Conservation (phyloP, 2,113 vertebrate genomes). For the Ibidorhyncha struthersii region DNA sequence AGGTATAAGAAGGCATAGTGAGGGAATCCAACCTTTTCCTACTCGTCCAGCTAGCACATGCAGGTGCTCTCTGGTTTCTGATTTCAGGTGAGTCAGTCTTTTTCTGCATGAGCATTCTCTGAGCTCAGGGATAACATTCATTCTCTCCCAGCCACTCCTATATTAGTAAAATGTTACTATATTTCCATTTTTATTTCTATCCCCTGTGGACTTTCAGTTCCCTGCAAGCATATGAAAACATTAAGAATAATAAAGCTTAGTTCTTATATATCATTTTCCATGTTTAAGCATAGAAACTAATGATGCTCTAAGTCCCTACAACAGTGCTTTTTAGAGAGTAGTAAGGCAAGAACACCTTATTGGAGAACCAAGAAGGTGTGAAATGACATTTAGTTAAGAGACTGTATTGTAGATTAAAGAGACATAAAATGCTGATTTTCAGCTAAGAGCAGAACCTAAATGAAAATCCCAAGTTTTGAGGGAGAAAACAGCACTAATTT, state of each 20-base stretch:
- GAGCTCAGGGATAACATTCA: not conserved
- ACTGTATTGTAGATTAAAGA: conserved; percentile 52
- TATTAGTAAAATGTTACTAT: conserved; percentile 33
- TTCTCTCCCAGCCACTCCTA: conserved; percentile 1
- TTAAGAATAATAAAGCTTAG: conserved; percentile 56
- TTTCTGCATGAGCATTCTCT: not conserved
- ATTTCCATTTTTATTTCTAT: conserved; percentile 58
- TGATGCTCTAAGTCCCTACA: conserved; percentile 52
- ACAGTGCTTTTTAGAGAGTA: conserved; percentile 40
- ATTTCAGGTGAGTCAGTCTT: not conserved
- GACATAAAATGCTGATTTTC: conserved; percentile 49
- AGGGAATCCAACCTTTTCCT: not conserved
- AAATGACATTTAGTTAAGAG: conserved; percentile 63
- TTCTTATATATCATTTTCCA: conserved; percentile 59
- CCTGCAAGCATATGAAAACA: conserved; percentile 60
- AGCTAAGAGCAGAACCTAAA: conserved; percentile 35
- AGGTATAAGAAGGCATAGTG: not conserved
- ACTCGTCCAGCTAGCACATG: not conserved
- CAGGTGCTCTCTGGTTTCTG: not conserved
- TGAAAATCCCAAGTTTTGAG: not conserved
- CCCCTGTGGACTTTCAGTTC: conserved; percentile 23
- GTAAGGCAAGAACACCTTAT: conserved; percentile 61
- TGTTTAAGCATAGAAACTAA: conserved; percentile 67
- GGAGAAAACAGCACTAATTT: conserved; percentile 37
- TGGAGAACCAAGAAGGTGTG: conserved; percentile 62